phyloP scores from a whole-genome alignment of 1,140 invertebrate species.

The Ceratina japonica region DNA sequence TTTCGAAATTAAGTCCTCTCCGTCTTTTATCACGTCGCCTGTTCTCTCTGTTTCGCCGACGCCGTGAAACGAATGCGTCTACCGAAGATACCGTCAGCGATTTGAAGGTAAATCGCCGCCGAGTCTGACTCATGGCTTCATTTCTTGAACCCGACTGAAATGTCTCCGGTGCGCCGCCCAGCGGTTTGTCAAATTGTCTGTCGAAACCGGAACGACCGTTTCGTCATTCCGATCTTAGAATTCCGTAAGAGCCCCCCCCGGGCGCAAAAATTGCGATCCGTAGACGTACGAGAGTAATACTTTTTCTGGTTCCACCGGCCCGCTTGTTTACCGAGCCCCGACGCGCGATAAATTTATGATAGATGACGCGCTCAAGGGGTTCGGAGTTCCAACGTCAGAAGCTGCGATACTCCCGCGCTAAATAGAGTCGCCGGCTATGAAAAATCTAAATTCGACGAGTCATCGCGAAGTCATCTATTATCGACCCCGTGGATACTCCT shows the following conservation, averaged over 20 bases:
- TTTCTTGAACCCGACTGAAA: not conserved
- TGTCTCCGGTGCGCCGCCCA: not conserved
- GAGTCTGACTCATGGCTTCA: too few relatives aligned
- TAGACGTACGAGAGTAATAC: not conserved
- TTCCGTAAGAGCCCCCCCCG: not conserved
- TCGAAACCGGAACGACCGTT: slow-evolving; percentile 3
- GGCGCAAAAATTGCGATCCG: not conserved
- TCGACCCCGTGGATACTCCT: not conserved
- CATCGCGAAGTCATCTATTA: not conserved
- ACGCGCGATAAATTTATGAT: slow-evolving; percentile 13
- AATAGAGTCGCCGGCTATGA: not conserved
- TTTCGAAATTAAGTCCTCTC: too few relatives aligned
- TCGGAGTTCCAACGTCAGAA: not conserved
- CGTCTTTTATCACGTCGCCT: too few relatives aligned
- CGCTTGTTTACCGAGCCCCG: not conserved
- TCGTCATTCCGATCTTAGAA: not conserved
- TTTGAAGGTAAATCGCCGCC: too few relatives aligned
- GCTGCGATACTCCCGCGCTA: not conserved
- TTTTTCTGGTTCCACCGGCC: not conserved
- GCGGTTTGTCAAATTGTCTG: not conserved
- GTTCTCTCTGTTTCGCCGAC: too few relatives aligned
- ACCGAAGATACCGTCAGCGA: too few relatives aligned
- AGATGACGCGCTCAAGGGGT: not conserved
- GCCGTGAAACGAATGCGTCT: too few relatives aligned
- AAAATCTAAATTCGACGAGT: slow-evolving; percentile 3